phyloP scores from a whole-genome alignment of 2,113 vertebrate species.

The Gasterosteus nipponicus region DNA sequence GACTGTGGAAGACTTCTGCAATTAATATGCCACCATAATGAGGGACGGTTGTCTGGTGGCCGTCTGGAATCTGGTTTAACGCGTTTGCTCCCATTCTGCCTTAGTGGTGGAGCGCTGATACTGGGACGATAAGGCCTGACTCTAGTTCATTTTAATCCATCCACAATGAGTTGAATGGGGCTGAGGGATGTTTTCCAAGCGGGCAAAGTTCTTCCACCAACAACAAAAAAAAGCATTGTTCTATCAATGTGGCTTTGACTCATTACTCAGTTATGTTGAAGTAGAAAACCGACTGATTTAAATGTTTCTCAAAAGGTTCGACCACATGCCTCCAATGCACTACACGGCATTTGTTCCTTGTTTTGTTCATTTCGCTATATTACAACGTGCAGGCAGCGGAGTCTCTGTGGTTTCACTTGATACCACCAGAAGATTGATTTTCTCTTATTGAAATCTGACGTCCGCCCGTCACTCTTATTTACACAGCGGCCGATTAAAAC shows the following conservation, averaged over 20 bases:
- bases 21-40: neutral
- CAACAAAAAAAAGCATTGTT: neutral
- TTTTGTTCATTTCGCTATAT: neutral
- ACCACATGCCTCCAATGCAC: neutral
- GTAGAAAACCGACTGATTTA: neutral
- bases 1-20: neutral
- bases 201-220: neutral
- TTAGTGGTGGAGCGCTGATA: neutral
- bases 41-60: neutral
- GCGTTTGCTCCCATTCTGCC: neutral
- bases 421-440: neutral
- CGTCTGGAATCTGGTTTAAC: neutral
- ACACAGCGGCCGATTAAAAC: fast-evolving
- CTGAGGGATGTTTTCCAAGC: neutral
- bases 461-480: neutral
- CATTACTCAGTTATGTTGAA: neutral
- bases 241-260: neutral
- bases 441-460: neutral
- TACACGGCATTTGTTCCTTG: neutral
- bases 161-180: neutral
- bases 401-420: neutral
- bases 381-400: neutral
- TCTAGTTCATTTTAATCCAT: neutral
- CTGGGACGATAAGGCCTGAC: neutral
- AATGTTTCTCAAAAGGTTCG: neutral